Conservation (phyloP, 2,888 invertebrate genomes). For the Napeogenes sylphis region DNA sequence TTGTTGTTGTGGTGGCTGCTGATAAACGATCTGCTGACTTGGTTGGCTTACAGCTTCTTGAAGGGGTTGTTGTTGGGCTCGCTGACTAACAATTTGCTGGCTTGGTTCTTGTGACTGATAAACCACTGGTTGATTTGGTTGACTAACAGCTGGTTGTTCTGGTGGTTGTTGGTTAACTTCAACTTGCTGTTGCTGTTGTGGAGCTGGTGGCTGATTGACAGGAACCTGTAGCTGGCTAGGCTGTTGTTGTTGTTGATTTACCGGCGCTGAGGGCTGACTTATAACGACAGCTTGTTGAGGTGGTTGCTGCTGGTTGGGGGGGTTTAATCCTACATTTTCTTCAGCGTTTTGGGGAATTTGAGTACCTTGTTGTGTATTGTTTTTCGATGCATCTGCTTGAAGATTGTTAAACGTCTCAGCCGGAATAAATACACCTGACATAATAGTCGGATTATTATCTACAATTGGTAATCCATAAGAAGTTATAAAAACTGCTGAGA, state of each 20-base stretch:
- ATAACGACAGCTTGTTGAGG: slow-evolving; percentile 3
- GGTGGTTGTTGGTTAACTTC: slow-evolving; percentile 6
- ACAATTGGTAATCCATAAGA: slow-evolving; percentile 23
- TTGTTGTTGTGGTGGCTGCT: too few relatives aligned
- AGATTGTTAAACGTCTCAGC: slow-evolving; percentile 43
- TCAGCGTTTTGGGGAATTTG: slow-evolving; percentile 11
- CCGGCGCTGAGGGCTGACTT: neutral
- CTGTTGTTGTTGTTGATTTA: slow-evolving; percentile 9
- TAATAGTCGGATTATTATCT: slow-evolving; percentile 25
- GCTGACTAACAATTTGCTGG: too few relatives aligned
- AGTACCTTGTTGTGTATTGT: neutral
- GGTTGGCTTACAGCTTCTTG: neutral
- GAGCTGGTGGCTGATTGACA: slow-evolving; percentile 25
- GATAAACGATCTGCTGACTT: neutral
- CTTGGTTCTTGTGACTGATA: neutral
- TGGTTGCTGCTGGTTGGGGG: neutral
- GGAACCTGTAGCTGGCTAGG: slow-evolving; percentile 18
- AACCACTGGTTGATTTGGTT: neutral
- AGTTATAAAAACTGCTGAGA: slow-evolving; percentile 11
- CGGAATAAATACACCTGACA: slow-evolving; percentile 49
- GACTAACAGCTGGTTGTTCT: slow-evolving; percentile 5
- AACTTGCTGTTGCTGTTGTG: slow-evolving; percentile 7
- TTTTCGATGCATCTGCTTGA: slow-evolving; percentile 35
- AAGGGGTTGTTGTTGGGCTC: neutral
- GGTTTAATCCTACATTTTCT: slow-evolving; percentile 6